Base-by-base conservation (phyloP, 2,797 vertebrate genomes). In the Limnodromus scolopaceus region DNA sequence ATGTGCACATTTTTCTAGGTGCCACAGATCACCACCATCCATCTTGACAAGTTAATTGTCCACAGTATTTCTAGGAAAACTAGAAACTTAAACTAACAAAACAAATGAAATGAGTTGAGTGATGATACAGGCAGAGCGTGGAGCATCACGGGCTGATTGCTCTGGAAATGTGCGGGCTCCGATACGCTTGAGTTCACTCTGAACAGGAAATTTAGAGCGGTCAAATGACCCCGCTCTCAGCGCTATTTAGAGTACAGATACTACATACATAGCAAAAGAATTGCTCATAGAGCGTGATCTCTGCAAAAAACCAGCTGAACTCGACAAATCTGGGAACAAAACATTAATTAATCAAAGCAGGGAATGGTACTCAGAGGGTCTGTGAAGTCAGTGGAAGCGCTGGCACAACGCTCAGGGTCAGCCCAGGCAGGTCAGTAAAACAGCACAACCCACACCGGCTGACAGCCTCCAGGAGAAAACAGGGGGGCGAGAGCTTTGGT, bases 21-120 rank as follows among this genome's bases (percentile, higher is more conserved):
- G 74, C 76, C 90, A 87, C 69, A 87, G 92, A 92, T 96, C 86
- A 91, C 84, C 74, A 22, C 92, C 92, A 83, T 32, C 61, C 30
- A 2, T n/a, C 69, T 48, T 86, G 92, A 89, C 92, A 95, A 89
- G 86, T 84, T 91, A 91, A 96, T 94, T 91, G 82, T 72, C 71
- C 65, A 34, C 85, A 46, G 76, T 83, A 96, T 96, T 81, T 63
- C 76, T 38, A 91, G 60, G 83, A 94, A 96, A 94, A 93, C 55
- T 11, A 89, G 57, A 66, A 88, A 89, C 54, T 92, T 81, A 84
- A 95, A 84, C 72, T 49, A 94, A 86, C 64, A 83, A 63, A 91
- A 93, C 87, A 90, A 95, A 85, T 24, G 11, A 63, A 74, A 63
- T 49, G 28, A 88, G 80, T 6, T 61, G 80, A 94, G 69, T 2